These are phyloP conservation scores for Galerucella calmariensis DNA, from an alignment of 2,888 invertebrate species.

Conservation along the genomic window DNA sequence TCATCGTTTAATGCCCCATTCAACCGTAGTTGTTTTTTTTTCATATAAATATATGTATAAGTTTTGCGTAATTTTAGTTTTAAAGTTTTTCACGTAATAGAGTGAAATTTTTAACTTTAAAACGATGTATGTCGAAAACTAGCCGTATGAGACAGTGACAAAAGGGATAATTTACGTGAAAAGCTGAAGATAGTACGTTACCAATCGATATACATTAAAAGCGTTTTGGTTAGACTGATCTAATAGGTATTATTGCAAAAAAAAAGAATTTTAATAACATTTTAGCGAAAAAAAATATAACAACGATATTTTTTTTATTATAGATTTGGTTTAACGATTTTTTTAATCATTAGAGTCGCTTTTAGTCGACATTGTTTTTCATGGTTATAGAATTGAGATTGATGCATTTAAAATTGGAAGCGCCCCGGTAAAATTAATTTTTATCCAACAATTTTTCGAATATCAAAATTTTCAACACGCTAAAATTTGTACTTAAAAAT, in stretches of 20 bases:
- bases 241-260: constrained; percentile 15
- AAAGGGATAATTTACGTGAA: background rate
- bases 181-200: constrained; percentile 9
- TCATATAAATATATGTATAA: constrained; percentile 15
- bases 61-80: background rate
- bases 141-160: too few relatives aligned
- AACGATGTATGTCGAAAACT: too few relatives aligned
- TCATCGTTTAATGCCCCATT: constrained; percentile 21
- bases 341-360: background rate
- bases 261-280: constrained; percentile 7
- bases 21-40: constrained; percentile 23
- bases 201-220: constrained; percentile 5
- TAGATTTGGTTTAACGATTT: background rate
- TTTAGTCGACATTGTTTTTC: background rate
- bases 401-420: background rate
- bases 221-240: constrained; percentile 26
- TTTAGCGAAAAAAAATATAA: background rate
- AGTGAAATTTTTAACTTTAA: too few relatives aligned
- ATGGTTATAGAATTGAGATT: background rate
- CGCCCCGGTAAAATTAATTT: background rate
- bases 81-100: too few relatives aligned
- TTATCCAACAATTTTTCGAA: background rate
- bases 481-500: background rate
- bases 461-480: background rate
- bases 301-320: background rate